Conservation (phyloP, 2,113 vertebrate species). For the Malurus melanocephalus region DNA sequence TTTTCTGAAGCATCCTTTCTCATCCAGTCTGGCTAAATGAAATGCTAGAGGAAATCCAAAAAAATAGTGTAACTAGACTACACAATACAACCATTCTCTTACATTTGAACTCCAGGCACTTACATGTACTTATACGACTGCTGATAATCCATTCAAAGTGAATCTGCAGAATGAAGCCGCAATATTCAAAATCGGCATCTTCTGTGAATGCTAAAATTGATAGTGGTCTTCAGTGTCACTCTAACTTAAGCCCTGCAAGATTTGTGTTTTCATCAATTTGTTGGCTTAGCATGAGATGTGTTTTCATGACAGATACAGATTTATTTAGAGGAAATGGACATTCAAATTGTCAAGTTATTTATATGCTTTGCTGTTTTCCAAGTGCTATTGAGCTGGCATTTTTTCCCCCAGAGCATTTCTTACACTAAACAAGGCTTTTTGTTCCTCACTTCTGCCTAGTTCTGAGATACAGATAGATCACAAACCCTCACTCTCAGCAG, state of each 20-base stretch:
- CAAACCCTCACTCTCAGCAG: neutral
- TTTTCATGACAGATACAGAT: neutral
- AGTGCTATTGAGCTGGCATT: neutral
- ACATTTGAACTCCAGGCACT: neutral
- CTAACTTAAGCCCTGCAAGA: neutral
- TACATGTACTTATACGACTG: neutral
- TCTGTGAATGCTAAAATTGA: neutral
- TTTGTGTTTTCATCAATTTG: neutral
- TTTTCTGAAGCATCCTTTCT: conserved; percentile 20
- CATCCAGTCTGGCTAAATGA: neutral
- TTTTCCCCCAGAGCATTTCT: neutral
- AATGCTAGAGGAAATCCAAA: neutral
- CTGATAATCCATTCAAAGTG: neutral
- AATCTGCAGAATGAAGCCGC: neutral
- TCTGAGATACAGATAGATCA: neutral
- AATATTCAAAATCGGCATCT: neutral
- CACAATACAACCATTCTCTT: neutral
- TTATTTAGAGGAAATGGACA: neutral
- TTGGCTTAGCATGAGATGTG: neutral
- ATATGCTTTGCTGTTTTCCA: neutral
- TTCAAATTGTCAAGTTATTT: neutral
- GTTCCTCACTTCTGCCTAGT: neutral
- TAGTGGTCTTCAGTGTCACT: neutral
- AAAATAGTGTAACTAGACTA: neutral
- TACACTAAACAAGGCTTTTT: neutral